These are phyloP conservation scores for Nudaria mundana DNA, from an alignment of 2,888 invertebrate species.

Conservation along the genomic window DNA sequence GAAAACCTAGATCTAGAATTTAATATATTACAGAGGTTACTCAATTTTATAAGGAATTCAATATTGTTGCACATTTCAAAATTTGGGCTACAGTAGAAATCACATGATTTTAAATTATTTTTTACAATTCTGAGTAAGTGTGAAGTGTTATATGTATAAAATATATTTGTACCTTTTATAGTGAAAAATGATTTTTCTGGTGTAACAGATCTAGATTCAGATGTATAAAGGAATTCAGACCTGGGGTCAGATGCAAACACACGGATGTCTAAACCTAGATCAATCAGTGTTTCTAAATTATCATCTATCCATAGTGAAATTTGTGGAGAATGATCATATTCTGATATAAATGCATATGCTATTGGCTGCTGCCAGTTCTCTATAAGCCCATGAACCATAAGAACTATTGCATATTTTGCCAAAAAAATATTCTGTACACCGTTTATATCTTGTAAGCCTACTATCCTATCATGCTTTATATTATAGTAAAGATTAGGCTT, in stretches of 20 bases:
- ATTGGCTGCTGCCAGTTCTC: constrained; percentile 34
- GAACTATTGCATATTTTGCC: constrained; percentile 30
- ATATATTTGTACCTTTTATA: constrained; percentile 27
- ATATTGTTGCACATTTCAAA: constrained; percentile 19
- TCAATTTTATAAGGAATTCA: constrained; percentile 25
- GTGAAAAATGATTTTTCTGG: constrained; percentile 29
- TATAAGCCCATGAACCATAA: constrained; percentile 33
- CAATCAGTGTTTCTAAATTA: constrained; percentile 22
- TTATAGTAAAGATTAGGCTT: constrained; percentile 30
- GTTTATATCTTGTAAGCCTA: constrained; percentile 35
- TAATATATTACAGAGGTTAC: constrained; percentile 27
- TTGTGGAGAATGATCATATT: constrained; percentile 23
- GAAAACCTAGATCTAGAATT: constrained; percentile 19
- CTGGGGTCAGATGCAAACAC: constrained; percentile 29
- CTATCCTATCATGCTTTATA: constrained; percentile 29
- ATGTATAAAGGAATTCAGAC: constrained; percentile 27
- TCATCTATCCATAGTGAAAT: constrained; percentile 34
- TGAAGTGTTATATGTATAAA: constrained; percentile 27
- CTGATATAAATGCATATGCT: constrained; percentile 31
- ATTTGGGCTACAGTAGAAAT: constrained; percentile 24
- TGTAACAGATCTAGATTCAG: constrained; percentile 23
- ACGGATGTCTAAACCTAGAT: constrained; percentile 32
- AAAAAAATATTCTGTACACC: constrained; percentile 26
- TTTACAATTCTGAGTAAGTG: constrained; percentile 24
- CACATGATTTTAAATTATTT: constrained; percentile 26